Percentiles rank a stretch among this genome's conserved stretches.
Conservation (phyloP, 2,113 vertebrate species). For the Ictalurus furcatus region DNA sequence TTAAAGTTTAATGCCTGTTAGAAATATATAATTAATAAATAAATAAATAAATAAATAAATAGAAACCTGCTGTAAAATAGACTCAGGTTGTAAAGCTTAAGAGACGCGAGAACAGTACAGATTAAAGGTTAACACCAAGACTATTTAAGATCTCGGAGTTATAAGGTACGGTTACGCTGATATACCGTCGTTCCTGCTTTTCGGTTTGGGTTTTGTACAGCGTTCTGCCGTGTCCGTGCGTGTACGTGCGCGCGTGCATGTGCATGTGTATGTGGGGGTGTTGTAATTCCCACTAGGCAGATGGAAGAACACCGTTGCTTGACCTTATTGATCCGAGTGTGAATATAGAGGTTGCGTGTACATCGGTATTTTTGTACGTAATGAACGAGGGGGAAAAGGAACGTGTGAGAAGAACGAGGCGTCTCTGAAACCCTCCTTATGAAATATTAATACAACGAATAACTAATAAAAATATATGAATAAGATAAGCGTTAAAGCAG, state of each 20-base stretch:
- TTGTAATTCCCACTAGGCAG: not conserved
- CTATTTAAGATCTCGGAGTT: not conserved
- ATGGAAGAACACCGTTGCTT: not conserved
- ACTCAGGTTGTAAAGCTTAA: not conserved
- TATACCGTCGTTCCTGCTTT: not conserved
- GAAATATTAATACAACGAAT: too few species aligned
- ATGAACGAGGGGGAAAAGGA: not conserved
- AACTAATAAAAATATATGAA: constrained; percentile 2
- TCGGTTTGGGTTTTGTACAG: not conserved
- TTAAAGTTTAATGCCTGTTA: not conserved
- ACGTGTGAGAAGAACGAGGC: not conserved
- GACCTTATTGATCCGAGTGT: not conserved
- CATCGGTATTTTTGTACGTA: not conserved
- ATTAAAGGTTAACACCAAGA: not conserved
- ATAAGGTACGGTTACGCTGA: not conserved
- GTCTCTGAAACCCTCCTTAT: constrained; percentile 11
- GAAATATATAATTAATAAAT: not conserved
- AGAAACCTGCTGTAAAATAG: not conserved
- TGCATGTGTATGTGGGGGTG: not conserved
- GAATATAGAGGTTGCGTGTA: not conserved
- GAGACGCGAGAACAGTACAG: not conserved
- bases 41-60: not conserved
- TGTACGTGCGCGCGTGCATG: not conserved
- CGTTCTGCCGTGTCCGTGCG: not conserved
- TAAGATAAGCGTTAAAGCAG: not conserved